These are phyloP conservation scores for Luidia sarsii DNA, from an alignment of 53 echinoderm and acorn worm species.

Conservation along the genomic window DNA sequence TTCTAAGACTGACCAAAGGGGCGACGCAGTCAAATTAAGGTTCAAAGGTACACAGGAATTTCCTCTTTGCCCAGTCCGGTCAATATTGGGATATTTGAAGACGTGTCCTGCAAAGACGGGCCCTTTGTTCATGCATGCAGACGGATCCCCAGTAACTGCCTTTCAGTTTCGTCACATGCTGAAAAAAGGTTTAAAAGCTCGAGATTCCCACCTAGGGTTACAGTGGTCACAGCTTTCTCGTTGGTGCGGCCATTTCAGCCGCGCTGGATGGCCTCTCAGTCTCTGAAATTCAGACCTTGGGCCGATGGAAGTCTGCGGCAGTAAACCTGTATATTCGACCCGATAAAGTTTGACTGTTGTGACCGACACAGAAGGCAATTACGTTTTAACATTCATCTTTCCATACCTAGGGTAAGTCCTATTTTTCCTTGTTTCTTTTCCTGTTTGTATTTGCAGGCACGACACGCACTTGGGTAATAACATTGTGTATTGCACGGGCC, in stretches of 20 bases:
- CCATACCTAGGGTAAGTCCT: too few species aligned
- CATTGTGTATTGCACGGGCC: neutral
- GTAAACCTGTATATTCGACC: conserved; percentile 22
- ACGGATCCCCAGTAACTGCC: neutral
- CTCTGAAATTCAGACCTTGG: conserved; percentile 1
- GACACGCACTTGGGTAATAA: neutral
- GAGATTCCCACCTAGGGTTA: neutral
- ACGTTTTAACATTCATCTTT: too few species aligned
- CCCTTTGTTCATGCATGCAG: conserved; percentile 24
- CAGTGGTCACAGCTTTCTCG: conserved; percentile 7
- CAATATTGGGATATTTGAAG: neutral
- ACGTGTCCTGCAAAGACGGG: neutral
- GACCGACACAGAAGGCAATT: too few species aligned
- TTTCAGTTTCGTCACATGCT: conserved; percentile 2
- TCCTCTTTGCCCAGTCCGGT: conserved; percentile 13
- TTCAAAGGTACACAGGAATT: neutral
- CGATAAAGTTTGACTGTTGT: neutral
- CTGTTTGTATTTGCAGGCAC: neutral
- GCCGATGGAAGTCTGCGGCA: neutral
- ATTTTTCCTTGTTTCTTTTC: too few species aligned
- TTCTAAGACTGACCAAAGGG: conserved; percentile 19
- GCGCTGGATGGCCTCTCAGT: neutral
- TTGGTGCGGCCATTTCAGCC: conserved; percentile 1
- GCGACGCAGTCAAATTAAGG: neutral
- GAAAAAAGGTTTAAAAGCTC: neutral